Evolutionary conservation across 2,888 invertebrate genomes (phyloP).

Genomic region (Caenorhabditis sp.): DNA sequence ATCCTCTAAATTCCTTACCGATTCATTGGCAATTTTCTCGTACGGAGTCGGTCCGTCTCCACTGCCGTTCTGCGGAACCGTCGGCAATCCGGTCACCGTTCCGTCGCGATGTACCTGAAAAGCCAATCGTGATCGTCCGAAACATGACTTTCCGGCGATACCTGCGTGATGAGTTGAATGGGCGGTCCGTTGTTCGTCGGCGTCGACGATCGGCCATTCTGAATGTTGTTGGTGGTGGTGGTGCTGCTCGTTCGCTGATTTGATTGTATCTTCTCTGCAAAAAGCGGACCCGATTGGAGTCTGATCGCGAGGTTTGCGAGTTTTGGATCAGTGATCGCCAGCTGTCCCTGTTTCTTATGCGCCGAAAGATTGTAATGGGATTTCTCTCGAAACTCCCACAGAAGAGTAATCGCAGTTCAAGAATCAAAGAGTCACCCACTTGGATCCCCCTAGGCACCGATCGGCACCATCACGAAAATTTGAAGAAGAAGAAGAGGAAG

Average conservation of each 20-base stretch:
- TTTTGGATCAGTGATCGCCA: slow-evolving; percentile 10
- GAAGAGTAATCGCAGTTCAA: slow-evolving; percentile 1
- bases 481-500: too few relatives aligned
- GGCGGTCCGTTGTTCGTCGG: slow-evolving; percentile 33
- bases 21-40: slow-evolving; percentile 29
- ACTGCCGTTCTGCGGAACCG: slow-evolving; percentile 17
- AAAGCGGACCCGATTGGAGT: not conserved
- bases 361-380: slow-evolving; percentile 10
- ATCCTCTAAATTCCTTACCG: slow-evolving; percentile 8
- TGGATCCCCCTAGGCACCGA: slow-evolving; percentile 5
- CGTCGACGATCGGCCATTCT: slow-evolving; percentile 38
- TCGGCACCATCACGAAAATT: slow-evolving; percentile 33
- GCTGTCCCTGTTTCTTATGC: slow-evolving; percentile 4
- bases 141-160: not conserved
- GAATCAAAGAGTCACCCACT: slow-evolving; percentile 32
- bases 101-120: slow-evolving; percentile 52
- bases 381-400: not conserved
- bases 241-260: slow-evolving; percentile 41
- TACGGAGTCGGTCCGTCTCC: slow-evolving; percentile 30
- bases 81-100: slow-evolving; percentile 50
- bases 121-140: not conserved
- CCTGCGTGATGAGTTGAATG: slow-evolving; percentile 52
- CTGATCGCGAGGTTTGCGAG: not conserved
- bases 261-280: slow-evolving; percentile 56
- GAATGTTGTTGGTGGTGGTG: slow-evolving; percentile 20